Base-by-base conservation (phyloP, 2,888 invertebrate species). In the Tipula confusa region DNA sequence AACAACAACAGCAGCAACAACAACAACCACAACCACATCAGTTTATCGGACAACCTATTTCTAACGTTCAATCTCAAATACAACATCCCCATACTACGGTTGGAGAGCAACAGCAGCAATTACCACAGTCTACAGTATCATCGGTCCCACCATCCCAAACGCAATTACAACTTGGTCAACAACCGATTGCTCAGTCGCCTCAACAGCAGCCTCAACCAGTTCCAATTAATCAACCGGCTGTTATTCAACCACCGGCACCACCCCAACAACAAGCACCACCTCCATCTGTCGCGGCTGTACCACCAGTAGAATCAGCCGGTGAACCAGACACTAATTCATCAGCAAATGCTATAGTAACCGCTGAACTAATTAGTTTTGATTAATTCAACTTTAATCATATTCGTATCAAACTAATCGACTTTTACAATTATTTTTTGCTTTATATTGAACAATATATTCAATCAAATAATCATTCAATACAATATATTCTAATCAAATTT, bases 351-450 rank as follows among this genome's bases (percentile, higher is more conserved):
- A 90, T 92, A 0, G 91, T 92, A 86, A 95, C 95, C 1, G 95
- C 94, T 15, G 96, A 96, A 89, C 91, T 96, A 43, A 96, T 96
- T 85, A 94, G 93, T 87, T 96, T 96, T 86, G 96, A 96, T 91
- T 96, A 91, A 92, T 64, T 64, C 24, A 24, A 64, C 11, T 24
- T 9, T 3, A 9, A 7, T 24, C 1, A 24, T 24, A 64, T 7
- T 64, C 24, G 9, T 24, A 24, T 24, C 18, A 11, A 9, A 64
- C 11, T 64, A 64, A 64, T 24, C n/a, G 6, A 13, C 13, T 64
- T 9, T 64, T 9, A 64, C 64, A 24, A 24, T 43, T 64, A 64
- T n/a, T n/a, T n/a, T n/a, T 64, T 24, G 24, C 18, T 48, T 48
- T 24, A 2, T 64, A 64, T 64, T 48, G 6, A 24, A 24, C 7